These are phyloP conservation scores for Diplodus puntazzo DNA, from an alignment of 2,797 vertebrate species.

Conservation along the genomic window DNA sequence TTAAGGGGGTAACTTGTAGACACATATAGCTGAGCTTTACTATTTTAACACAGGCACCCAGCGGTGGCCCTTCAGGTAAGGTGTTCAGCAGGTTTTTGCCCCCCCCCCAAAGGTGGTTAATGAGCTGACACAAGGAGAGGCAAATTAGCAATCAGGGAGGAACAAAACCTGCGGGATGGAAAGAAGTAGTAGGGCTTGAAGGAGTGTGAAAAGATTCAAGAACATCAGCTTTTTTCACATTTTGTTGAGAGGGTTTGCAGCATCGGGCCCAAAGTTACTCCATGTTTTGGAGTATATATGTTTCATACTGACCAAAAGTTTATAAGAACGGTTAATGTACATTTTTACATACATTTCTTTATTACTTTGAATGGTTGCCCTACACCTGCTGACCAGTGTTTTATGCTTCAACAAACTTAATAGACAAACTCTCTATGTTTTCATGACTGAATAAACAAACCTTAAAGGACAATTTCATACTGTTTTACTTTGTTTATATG, in stretches of 20 bases:
- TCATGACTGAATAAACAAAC: too few relatives aligned
- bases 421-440: too few relatives aligned
- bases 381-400: too few relatives aligned
- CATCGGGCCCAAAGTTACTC: not conserved
- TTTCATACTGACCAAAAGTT: too few relatives aligned
- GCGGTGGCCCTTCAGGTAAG: conserved; percentile 10
- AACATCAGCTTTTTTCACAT: not conserved
- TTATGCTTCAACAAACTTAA: too few relatives aligned
- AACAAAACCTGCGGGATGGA: conserved; percentile 60
- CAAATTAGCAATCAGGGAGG: conserved; percentile 65
- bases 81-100: conserved; percentile 40
- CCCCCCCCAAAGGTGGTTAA: conserved; percentile 54
- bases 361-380: too few relatives aligned
- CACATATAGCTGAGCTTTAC: not conserved
- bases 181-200: conserved; percentile 29
- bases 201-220: conserved; percentile 23
- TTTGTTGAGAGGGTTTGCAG: conserved; percentile 12
- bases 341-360: too few relatives aligned
- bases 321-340: too few relatives aligned
- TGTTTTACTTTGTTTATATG: too few relatives aligned
- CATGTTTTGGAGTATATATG: too few relatives aligned
- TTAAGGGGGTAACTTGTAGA: not conserved
- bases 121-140: conserved; percentile 57
- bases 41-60: conserved; percentile 3
- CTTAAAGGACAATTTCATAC: too few relatives aligned